Evolutionary conservation across 1,140 invertebrate genomes (phyloP).

Genomic region (Eurosta solidaginis): DNA sequence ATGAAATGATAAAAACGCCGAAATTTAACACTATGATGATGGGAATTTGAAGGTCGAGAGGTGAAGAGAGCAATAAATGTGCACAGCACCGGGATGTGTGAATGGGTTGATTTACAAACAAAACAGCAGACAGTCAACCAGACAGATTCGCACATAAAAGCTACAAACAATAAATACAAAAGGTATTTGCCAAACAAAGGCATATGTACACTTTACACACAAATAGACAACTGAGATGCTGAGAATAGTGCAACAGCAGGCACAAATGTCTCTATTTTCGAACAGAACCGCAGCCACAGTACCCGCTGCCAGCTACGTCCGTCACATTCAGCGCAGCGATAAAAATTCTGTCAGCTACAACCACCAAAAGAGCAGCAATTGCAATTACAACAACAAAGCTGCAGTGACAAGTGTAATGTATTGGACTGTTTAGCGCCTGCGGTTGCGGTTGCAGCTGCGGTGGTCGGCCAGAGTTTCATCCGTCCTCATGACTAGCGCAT

Average conservation of each 20-base stretch:
- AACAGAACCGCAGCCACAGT: neutral
- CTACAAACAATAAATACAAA: neutral
- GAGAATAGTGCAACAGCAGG: neutral
- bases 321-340: neutral
- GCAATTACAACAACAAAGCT: neutral
- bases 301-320: neutral
- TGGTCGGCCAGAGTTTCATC: neutral
- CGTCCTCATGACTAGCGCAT: neutral
- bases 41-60: neutral
- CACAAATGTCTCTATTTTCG: slow-evolving; percentile 14
- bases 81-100: neutral
- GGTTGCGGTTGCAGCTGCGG: neutral
- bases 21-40: neutral
- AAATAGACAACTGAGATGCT: neutral
- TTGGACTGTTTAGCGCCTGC: neutral
- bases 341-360: neutral
- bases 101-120: neutral
- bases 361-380: neutral
- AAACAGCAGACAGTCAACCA: neutral
- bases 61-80: neutral
- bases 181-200: neutral
- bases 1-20: slow-evolving; percentile 1
- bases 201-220: neutral
- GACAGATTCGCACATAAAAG: neutral
- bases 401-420: neutral